phyloP scores from a whole-genome alignment of 2,113 vertebrate species.

The Aegotheles bennettii region DNA sequence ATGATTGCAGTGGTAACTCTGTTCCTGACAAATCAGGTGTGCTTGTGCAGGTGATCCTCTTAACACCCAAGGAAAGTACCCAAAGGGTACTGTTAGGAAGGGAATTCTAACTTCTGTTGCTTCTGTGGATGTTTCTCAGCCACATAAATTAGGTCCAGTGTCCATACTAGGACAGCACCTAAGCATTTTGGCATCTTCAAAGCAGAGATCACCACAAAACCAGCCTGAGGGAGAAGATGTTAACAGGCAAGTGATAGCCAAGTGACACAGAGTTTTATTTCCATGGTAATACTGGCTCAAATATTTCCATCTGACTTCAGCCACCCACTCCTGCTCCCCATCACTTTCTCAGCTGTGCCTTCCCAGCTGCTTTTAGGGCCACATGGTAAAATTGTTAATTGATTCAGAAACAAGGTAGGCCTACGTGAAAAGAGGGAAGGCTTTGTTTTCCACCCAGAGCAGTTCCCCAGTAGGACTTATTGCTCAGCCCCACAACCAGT shows the following conservation, averaged over 20 bases:
- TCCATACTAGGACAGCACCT: background rate
- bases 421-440: background rate
- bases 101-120: background rate
- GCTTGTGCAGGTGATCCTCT: background rate
- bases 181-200: background rate
- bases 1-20: background rate
- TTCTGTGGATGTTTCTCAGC: background rate
- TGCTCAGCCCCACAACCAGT: background rate
- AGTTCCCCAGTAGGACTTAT: background rate
- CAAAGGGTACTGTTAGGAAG: background rate
- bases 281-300: background rate
- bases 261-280: background rate
- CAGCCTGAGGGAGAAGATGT: background rate
- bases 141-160: background rate
- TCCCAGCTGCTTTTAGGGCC: background rate
- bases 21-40: background rate
- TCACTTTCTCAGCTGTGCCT: background rate
- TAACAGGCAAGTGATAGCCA: background rate
- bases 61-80: background rate
- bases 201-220: background rate
- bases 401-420: background rate
- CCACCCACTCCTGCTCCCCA: background rate
- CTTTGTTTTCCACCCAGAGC: background rate
- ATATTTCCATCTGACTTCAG: background rate
- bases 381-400: background rate